Percentiles rank a stretch among this genome's conserved stretches.
Conservation (phyloP, 2,797 vertebrate genomes). For the Lepus townsendii region DNA sequence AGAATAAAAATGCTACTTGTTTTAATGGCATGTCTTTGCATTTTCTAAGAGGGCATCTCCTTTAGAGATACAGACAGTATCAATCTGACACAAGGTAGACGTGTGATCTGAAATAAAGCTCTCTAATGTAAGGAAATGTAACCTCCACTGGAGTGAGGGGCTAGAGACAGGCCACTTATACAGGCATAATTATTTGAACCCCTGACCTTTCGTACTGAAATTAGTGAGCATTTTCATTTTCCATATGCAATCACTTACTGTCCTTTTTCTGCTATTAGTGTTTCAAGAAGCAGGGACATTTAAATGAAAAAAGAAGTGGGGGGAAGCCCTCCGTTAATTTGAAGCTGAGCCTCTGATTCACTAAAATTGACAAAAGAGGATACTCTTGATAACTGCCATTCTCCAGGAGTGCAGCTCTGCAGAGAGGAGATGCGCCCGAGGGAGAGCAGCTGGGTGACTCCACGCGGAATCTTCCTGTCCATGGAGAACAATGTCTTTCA, state of each 20-base stretch:
- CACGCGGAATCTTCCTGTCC: not conserved
- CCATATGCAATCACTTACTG: slow-evolving; percentile 82
- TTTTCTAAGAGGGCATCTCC: slow-evolving; percentile 9
- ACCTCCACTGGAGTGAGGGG: slow-evolving; percentile 68
- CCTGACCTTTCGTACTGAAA: slow-evolving; percentile 74
- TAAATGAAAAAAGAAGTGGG: slow-evolving; percentile 43
- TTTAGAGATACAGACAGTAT: not conserved
- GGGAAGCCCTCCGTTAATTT: slow-evolving; percentile 59
- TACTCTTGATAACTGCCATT: slow-evolving; percentile 27
- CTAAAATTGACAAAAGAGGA: slow-evolving; percentile 39
- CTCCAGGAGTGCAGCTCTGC: not conserved
- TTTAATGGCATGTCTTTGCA: slow-evolving; percentile 29
- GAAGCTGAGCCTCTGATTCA: slow-evolving; percentile 61
- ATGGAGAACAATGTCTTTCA: not conserved
- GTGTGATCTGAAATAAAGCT: slow-evolving; percentile 56
- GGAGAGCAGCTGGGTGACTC: not conserved
- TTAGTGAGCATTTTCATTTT: slow-evolving; percentile 81
- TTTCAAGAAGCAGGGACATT: slow-evolving; percentile 78
- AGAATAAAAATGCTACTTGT: slow-evolving; percentile 9
- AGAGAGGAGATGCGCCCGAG: not conserved
- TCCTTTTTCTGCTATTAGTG: slow-evolving; percentile 72
- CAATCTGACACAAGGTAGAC: slow-evolving; percentile 9
- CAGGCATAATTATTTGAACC: slow-evolving; percentile 73
- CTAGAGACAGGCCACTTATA: slow-evolving; percentile 60
- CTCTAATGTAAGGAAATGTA: slow-evolving; percentile 49